These are phyloP conservation scores for Phenacoccus solenopsis DNA, from an alignment of 1,140 invertebrate species.

Conservation along the genomic window DNA sequence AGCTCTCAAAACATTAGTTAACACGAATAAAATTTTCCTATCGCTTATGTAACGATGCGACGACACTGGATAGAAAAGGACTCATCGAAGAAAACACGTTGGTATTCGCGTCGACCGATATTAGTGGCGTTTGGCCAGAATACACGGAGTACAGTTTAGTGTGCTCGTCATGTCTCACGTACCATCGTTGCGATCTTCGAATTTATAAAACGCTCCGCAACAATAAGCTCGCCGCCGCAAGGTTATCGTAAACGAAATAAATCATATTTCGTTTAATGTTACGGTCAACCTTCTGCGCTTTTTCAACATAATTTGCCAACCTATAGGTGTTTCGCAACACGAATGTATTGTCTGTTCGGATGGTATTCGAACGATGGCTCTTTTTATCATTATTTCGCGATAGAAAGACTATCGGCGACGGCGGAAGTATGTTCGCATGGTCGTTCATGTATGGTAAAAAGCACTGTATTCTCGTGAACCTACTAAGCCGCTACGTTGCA, in stretches of 20 bases:
- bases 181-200: too few relatives aligned
- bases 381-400: not conserved
- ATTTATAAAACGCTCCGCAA: not conserved
- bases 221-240: not conserved
- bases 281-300: not conserved
- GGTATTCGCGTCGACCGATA: too few relatives aligned
- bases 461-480: too few relatives aligned
- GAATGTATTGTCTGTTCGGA: not conserved
- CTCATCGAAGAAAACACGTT: too few relatives aligned
- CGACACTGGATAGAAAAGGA: too few relatives aligned
- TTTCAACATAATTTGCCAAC: not conserved
- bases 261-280: not conserved
- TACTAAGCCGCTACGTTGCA: not conserved
- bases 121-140: too few relatives aligned
- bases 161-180: not conserved
- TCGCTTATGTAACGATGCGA: too few relatives aligned
- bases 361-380: not conserved
- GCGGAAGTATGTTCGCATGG: not conserved
- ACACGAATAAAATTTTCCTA: too few relatives aligned
- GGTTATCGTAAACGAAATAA: not conserved
- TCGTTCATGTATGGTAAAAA: not conserved
- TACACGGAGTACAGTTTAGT: too few relatives aligned
- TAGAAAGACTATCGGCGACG: not conserved
- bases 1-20: too few relatives aligned
- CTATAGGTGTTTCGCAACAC: not conserved